Percentiles rank a stretch among this genome's conserved stretches.
Evolutionary conservation across 2,888 invertebrate species (phyloP).

Genomic region (Sialis lutaria): DNA sequence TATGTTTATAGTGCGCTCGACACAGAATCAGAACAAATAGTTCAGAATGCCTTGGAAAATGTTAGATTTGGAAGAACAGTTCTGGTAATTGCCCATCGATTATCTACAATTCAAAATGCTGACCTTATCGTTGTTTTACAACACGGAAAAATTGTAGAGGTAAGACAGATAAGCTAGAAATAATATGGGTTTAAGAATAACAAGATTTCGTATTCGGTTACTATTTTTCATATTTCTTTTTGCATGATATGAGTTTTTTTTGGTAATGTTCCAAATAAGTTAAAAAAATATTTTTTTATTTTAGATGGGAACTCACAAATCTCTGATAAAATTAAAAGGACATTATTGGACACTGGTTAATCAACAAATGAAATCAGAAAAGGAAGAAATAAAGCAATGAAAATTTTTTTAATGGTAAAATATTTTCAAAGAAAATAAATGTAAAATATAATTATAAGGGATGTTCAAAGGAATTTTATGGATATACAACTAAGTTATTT

Average conservation of each 20-base stretch:
- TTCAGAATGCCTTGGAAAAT: conserved; percentile 74
- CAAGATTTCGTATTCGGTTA: background rate
- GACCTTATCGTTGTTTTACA: conserved; percentile 82
- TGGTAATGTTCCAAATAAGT: background rate
- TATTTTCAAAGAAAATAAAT: too few relatives aligned
- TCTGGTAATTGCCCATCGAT: conserved; percentile 84
- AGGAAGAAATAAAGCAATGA: background rate
- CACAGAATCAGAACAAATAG: conserved; percentile 78
- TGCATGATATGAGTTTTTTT: too few relatives aligned
- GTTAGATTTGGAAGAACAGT: conserved; percentile 76
- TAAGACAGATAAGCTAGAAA: conserved; percentile 24
- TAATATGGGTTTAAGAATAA: background rate
- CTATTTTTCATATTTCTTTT: too few relatives aligned
- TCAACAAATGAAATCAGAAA: conserved; percentile 31
- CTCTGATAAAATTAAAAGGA: conserved; percentile 58
- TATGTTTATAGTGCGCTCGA: conserved; percentile 61
- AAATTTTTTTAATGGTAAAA: too few relatives aligned
- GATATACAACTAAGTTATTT: too few relatives aligned
- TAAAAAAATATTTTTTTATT: conserved; percentile 18
- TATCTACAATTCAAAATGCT: conserved; percentile 82
- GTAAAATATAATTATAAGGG: too few relatives aligned
- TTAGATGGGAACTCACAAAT: conserved; percentile 71
- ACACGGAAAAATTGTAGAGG: conserved; percentile 71
- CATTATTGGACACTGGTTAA: conserved; percentile 73
- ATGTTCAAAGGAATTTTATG: too few relatives aligned